Base-by-base conservation (phyloP, 1,140 invertebrate species). In the Sycophila sp. region DNA sequence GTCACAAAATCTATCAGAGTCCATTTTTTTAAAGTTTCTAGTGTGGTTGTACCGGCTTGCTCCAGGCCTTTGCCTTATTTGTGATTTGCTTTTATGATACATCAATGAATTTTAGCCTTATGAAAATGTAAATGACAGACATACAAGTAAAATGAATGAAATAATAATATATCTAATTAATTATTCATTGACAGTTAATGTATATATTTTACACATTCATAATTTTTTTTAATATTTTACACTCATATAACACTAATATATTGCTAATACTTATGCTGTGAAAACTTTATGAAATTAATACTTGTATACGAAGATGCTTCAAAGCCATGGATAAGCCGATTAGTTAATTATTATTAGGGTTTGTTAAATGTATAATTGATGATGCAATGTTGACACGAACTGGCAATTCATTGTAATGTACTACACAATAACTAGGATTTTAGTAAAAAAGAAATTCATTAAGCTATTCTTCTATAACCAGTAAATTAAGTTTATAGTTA, bases 21-120 rank as follows among this genome's bases (percentile, higher is more conserved):
- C 58, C 59, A 55, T 55, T 56, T 40, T 59, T 36, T 26, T 49
- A 76, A n/a, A n/a, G n/a, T n/a, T n/a, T n/a, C 45, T 53, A 51
- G 71, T 80, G 78, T 85, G 80, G 83, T 86, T 86, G 85, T 86
- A 86, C 84, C 85, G 84, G 82, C 84, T 85, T 82, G 82, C 81
- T 84, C 83, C 83, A 80, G 81, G 79, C 79, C 83, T 83, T 59
- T 66, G 62, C 69, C 69, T 64, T 63, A 63, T 70, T 32, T 55
- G 28, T 32, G 4, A 22, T 51, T 56, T n/a, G 15, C 22, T 45
- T 65, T 11, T 40, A 28, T n/a, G 38, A 28, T 17, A 36, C 28
- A 59, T 42, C 59, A 19, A 59, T 59, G 40, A 59, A 28, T 60
- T 49, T 30, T n/a, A 10, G 19, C 40, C 40, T 34, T 49, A 59